Base-by-base conservation (phyloP, 2,888 invertebrate genomes). In the Graphium colonna region DNA sequence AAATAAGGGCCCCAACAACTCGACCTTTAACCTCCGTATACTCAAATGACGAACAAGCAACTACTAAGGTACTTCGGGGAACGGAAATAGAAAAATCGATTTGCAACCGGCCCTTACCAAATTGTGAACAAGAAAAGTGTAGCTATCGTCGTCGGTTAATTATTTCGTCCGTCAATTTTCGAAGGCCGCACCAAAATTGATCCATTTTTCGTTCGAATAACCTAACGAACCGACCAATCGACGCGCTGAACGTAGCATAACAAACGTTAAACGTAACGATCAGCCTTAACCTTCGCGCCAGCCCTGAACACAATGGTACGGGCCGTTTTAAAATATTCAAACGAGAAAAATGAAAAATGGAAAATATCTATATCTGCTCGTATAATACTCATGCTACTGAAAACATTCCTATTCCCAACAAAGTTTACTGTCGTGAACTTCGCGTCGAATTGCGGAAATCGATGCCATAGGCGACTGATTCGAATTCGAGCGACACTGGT, bases 401-500 rank as follows among this genome's bases (percentile, higher is more conserved):
- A 21, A 21, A 21, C 21, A 21, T 21, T 21, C 21, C 21, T 2
- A 21, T 21, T 21, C 3, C 21, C 21, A 3, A 21, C 21, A 5
- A 21, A 13, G 36, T 36, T 36, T 36, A 10, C 36, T 36, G 12
- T 36, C 4, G 31, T 31, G 31, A 31, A 31, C 31, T 31, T 7
- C 10, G 31, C 31, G 21, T 21, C 21, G 21, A 21, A 21, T 21
- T 21, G 21, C 21, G 21, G 21, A 21, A 21, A 21, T 21, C 21
- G 21, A 21, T 21, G 21, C 21, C 21, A 21, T 21, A 21, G 21
- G 21, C 21, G 5, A 21, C 21, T 36, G 44, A 36, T 43, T 17
- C 48, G 36, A 52, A 21, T 42, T 36, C 36, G 46, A 10, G 10
- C 62, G 53, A 56, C 51, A 60, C 53, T 61, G 71, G 65, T 75